phyloP scores from a whole-genome alignment of 2,888 invertebrate species.

The Cryptocheilus praepositus region DNA sequence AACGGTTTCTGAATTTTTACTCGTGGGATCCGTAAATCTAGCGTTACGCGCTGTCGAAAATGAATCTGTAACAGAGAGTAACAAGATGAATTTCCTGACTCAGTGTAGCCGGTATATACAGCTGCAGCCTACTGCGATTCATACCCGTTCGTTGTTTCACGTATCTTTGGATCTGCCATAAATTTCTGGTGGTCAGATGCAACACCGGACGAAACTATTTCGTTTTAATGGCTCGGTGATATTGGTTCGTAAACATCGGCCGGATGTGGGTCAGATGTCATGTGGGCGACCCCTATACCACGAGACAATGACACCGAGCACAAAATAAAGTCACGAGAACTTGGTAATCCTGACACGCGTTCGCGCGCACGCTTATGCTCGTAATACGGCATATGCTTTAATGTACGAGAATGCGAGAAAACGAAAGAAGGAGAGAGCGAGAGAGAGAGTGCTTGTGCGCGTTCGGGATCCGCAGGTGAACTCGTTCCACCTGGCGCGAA shows the following conservation, averaged over 20 bases:
- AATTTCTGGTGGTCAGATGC: conserved; percentile 34
- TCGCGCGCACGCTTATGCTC: conserved; percentile 19
- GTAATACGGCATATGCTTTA: conserved; percentile 15
- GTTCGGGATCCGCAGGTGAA: conserved; percentile 57
- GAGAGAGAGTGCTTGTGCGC: conserved; percentile 13
- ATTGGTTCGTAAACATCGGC: conserved; percentile 47
- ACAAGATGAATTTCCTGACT: too few species aligned
- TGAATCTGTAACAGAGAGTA: too few species aligned
- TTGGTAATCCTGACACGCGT: conserved; percentile 19
- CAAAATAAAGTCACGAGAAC: conserved; percentile 18
- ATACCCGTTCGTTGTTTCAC: neutral
- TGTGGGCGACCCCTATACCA: conserved; percentile 57
- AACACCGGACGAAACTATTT: conserved; percentile 31
- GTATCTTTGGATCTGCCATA: conserved; percentile 31
- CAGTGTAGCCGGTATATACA: too few species aligned
- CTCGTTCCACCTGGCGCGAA: conserved; percentile 60
- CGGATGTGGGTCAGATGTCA: conserved; percentile 67
- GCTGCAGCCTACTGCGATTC: too few species aligned
- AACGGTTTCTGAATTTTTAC: too few species aligned
- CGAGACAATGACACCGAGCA: conserved; percentile 7
- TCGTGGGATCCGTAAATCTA: too few species aligned
- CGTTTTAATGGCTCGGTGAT: conserved; percentile 39
- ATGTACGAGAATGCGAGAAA: neutral
- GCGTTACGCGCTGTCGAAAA: too few species aligned
- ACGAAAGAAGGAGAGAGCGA: neutral